phyloP scores from a whole-genome alignment of 2,797 vertebrate genomes.

The Sitta carolinensis region DNA sequence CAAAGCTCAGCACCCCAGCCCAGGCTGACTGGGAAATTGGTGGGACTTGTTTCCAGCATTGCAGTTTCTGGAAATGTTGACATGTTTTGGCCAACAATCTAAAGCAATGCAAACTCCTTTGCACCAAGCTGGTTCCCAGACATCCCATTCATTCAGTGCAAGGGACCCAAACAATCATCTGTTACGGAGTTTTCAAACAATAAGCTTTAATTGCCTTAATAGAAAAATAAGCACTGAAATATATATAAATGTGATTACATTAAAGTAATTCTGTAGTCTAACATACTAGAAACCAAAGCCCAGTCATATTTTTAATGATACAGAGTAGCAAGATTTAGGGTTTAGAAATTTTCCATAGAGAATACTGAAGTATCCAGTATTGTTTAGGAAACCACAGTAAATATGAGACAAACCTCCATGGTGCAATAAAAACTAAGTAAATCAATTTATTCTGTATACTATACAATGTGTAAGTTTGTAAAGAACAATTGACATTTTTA shows the following conservation, averaged over 20 bases:
- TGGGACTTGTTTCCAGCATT: neutral
- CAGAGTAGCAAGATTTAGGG: slow-evolving; percentile 42
- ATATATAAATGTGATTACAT: slow-evolving; percentile 72
- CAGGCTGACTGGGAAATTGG: neutral
- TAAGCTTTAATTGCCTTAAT: slow-evolving; percentile 73
- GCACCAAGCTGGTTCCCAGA: neutral
- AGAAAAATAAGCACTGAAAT: slow-evolving; percentile 73
- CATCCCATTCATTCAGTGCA: slow-evolving; percentile 5
- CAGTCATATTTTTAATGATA: slow-evolving; percentile 39
- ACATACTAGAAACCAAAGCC: slow-evolving; percentile 63
- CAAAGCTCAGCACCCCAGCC: neutral
- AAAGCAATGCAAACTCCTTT: neutral
- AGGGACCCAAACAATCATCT: slow-evolving; percentile 63
- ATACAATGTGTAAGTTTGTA: slow-evolving; percentile 74
- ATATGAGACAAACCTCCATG: slow-evolving; percentile 72
- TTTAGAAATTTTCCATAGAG: slow-evolving; percentile 34
- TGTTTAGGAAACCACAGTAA: slow-evolving; percentile 51
- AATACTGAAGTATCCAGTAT: slow-evolving; percentile 21
- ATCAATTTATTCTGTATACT: slow-evolving; percentile 79
- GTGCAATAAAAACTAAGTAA: slow-evolving; percentile 76
- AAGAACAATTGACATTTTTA: slow-evolving; percentile 72
- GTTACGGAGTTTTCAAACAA: slow-evolving; percentile 67
- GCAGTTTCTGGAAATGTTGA: neutral
- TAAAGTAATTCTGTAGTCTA: slow-evolving; percentile 65
- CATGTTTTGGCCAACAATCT: neutral